Evolutionary conservation across 2,888 invertebrate genomes (phyloP), one percentile per base, ranked within the genome.

Genomic region (Tortrix viridana): DNA sequence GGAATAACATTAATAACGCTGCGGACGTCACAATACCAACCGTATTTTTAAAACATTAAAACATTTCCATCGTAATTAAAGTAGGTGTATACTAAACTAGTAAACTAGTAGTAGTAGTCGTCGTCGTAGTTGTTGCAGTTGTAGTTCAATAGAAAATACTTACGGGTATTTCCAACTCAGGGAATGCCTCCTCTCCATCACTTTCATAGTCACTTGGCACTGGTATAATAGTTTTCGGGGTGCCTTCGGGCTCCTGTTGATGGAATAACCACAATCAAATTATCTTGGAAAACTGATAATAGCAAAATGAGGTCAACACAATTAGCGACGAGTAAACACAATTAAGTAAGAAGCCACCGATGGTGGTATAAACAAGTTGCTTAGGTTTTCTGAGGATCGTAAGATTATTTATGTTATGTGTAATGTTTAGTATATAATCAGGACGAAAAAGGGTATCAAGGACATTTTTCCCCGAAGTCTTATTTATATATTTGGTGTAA

Each of bases 121-220:
- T n/a, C n/a, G n/a, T n/a, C n/a, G n/a, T n/a, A n/a, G n/a, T n/a
- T n/a, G n/a, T n/a, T n/a, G n/a, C n/a, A n/a, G n/a, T n/a, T n/a
- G n/a, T n/a, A n/a, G n/a, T 23, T 41, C 43, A 22, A 61, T 26
- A 46, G 20, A 46, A 26, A 68, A 54, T 78, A 89, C 91, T 90
- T 83, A 92, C 92, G 71, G 80, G 81, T 69, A 89, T 77, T 69
- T 92, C 92, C 70, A 86, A 73, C 70, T 92, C 92, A 22, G 83
- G 82, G 67, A 91, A 88, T 14, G 89, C 88, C 66, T 92, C 92
- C 73, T 92, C 92, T 19, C 86, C 90, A 72, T 92, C 92, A 69
- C 92, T 92, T 67, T 92, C 92, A 69, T 85, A 86, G 69, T 92
- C 92, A 72, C 83, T 88, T 43, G 84, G 79, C 37, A 76, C 74